Evolutionary conservation across 2,113 vertebrate species (phyloP).

Genomic region (Aviceda subcristata): DNA sequence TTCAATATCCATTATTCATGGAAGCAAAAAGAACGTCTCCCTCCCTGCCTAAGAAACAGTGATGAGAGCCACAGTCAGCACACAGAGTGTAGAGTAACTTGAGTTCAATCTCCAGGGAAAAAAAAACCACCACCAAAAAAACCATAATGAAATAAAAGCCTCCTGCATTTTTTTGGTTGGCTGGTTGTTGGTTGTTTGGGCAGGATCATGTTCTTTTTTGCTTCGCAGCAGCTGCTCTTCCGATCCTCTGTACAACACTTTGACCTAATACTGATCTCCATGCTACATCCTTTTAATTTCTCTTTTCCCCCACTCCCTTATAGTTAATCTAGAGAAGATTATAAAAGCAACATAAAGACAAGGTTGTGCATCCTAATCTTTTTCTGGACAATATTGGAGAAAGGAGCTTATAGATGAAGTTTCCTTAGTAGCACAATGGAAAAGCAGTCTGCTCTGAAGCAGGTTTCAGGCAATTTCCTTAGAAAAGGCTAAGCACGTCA

Average conservation of each 20-base stretch:
- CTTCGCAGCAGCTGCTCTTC: not conserved
- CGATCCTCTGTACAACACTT: not conserved
- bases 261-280: not conserved
- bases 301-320: not conserved
- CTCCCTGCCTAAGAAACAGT: not conserved
- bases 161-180: not conserved
- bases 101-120: not conserved
- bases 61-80: not conserved
- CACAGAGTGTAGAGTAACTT: not conserved
- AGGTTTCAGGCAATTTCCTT: not conserved
- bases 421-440: not conserved
- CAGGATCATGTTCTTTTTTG: not conserved
- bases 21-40: not conserved
- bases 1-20: not conserved
- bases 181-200: not conserved
- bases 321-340: constrained; percentile 15
- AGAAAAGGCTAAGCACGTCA: not conserved
- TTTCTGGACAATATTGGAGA: not conserved
- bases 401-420: not conserved
- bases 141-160: not conserved
- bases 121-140: not conserved
- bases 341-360: not conserved
- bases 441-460: not conserved
- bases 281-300: not conserved
- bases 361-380: not conserved